phyloP scores from a whole-genome alignment of 2,888 invertebrate species.

The Aricia artaxerxes region DNA sequence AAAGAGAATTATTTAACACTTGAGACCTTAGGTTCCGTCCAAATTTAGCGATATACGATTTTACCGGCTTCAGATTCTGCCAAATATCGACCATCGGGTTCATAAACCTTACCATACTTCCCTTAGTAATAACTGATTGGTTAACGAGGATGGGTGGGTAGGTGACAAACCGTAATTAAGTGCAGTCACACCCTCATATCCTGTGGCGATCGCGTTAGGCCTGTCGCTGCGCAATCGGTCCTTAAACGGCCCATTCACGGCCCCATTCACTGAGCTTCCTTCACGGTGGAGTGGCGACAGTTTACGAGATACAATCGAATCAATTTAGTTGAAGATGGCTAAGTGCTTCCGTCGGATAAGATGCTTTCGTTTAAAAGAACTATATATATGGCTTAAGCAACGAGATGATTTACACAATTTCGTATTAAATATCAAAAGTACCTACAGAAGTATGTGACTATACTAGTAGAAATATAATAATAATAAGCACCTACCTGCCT shows the following conservation, averaged over 20 bases:
- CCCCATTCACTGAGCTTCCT: background rate
- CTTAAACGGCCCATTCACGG: background rate
- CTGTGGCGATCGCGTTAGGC: background rate
- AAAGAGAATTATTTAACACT: too few relatives aligned
- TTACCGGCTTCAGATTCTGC: too few relatives aligned
- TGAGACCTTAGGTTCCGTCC: too few relatives aligned
- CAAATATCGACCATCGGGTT: too few relatives aligned
- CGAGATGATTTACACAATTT: too few relatives aligned
- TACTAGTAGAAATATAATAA: too few relatives aligned
- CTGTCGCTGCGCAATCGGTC: background rate
- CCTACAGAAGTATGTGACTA: too few relatives aligned
- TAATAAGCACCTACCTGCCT: too few relatives aligned
- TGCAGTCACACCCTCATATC: background rate
- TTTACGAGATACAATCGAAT: background rate
- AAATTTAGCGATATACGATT: too few relatives aligned
- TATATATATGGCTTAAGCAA: too few relatives aligned
- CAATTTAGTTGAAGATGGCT: background rate
- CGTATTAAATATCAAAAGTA: too few relatives aligned
- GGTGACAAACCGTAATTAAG: background rate
- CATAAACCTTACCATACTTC: too few relatives aligned
- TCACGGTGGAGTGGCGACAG: constrained; percentile 12
- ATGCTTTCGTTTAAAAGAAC: background rate
- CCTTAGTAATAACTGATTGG: background rate
- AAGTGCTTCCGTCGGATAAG: background rate
- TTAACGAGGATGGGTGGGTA: background rate